phyloP scores from a whole-genome alignment of 2,797 vertebrate species.

The Alauda arvensis region DNA sequence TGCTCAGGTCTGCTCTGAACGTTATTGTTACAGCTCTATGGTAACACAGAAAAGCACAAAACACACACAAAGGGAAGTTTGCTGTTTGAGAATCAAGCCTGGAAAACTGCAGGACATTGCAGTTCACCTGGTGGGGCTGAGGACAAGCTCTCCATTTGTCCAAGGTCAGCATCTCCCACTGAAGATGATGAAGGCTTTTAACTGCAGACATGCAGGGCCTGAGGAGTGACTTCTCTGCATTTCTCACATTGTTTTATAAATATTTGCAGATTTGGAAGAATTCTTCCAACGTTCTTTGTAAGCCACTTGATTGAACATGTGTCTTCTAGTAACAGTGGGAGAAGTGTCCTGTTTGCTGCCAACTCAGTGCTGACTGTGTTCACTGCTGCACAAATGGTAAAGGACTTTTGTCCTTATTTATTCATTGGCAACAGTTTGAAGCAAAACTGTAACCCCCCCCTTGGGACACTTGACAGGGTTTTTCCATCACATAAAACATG shows the following conservation, averaged over 20 bases:
- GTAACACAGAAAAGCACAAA: neutral
- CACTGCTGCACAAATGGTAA: conserved; percentile 4
- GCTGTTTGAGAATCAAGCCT: neutral
- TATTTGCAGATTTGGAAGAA: neutral
- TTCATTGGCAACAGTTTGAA: conserved; percentile 18
- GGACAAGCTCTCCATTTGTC: neutral
- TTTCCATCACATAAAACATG: conserved; percentile 1
- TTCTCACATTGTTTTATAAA: neutral
- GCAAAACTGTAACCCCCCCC: neutral
- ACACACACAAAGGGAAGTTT: neutral
- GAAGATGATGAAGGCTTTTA: neutral
- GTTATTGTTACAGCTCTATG: neutral
- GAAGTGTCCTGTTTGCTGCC: neutral
- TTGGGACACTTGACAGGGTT: conserved; percentile 12
- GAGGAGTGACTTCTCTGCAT: neutral
- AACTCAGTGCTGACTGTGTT: neutral
- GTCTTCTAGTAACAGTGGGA: neutral
- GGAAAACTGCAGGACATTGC: neutral
- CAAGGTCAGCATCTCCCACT: neutral
- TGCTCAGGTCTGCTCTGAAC: neutral
- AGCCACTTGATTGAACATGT: neutral
- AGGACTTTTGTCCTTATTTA: conserved; percentile 18
- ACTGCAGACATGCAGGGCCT: neutral
- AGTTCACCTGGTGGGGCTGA: neutral
- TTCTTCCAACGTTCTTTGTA: neutral